A percentile compares a stretch with the other conserved stretches of the same genome.
Evolutionary conservation across 92 coral and sea anemone genomes (phyloP).

Genomic region (Zoanthus sansibaricus): DNA sequence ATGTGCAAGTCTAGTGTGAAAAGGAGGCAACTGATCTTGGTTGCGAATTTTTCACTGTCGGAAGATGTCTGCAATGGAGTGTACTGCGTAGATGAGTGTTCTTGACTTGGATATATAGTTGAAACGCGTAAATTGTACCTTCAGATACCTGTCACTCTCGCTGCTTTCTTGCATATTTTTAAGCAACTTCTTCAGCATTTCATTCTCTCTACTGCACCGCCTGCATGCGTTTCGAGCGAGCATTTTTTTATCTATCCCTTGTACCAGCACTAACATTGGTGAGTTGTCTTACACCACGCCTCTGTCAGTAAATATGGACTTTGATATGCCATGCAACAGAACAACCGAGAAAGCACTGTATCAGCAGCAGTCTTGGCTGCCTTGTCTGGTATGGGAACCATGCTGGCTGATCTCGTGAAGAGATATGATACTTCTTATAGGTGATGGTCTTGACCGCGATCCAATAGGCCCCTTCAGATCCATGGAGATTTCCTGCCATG

Average conservation of each 20-base stretch:
- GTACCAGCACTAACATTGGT: constrained; percentile 28
- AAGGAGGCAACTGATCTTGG: constrained; percentile 41
- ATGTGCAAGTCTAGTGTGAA: constrained; percentile 22
- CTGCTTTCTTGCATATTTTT: constrained; percentile 30
- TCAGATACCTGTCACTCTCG: constrained; percentile 44
- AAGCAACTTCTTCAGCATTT: constrained; percentile 29
- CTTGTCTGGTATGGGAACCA: constrained; percentile 23
- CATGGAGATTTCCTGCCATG: not conserved
- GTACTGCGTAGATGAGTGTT: constrained; percentile 38
- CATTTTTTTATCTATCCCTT: constrained; percentile 25
- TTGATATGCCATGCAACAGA: constrained; percentile 37
- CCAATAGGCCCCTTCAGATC: no score
- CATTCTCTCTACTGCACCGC: constrained; percentile 37
- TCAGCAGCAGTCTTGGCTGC: constrained; percentile 12
- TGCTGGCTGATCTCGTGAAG: constrained; percentile 15
- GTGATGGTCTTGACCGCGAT: no score
- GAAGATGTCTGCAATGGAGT: constrained; percentile 10
- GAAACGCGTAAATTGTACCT: constrained; percentile 42
- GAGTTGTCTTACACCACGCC: constrained; percentile 35
- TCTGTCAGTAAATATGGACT: constrained; percentile 25
- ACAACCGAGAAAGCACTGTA: constrained; percentile 9
- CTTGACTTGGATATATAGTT: constrained; percentile 25
- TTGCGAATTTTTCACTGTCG: not conserved
- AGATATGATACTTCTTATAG: not conserved
- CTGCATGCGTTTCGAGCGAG: constrained; percentile 38